Evolutionary conservation across 2,888 invertebrate species (phyloP).

Genomic region (Lasioglossum villosulum): DNA sequence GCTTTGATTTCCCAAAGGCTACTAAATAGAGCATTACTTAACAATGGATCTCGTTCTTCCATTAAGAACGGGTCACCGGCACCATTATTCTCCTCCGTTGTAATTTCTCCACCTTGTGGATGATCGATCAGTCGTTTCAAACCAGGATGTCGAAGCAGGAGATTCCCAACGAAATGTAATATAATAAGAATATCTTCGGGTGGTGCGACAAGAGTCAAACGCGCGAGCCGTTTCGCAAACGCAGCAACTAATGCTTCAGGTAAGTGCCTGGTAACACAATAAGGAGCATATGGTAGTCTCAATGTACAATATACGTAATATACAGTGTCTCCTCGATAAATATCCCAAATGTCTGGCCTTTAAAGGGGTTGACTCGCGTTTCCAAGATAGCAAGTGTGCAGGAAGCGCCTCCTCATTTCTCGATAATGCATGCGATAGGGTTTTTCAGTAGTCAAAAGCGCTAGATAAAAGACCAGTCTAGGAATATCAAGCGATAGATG

Average conservation of each 20-base stretch:
- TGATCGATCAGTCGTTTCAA: conserved; percentile 89
- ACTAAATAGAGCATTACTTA: conserved; percentile 93
- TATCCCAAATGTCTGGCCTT: too few species aligned
- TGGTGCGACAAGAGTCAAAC: conserved; percentile 93
- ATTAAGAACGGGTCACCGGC: conserved; percentile 93
- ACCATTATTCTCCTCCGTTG: conserved; percentile 73
- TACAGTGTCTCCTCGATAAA: too few species aligned
- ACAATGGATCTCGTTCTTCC: conserved; percentile 91
- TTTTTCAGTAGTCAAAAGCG: too few species aligned
- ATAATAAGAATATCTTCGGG: conserved; percentile 92
- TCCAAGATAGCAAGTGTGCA: too few species aligned
- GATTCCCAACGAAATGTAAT: conserved; percentile 93
- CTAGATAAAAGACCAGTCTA: too few species aligned
- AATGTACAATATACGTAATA: neutral
- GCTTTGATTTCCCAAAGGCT: conserved; percentile 97
- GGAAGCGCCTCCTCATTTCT: too few species aligned
- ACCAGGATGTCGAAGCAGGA: conserved; percentile 93
- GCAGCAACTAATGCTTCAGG: conserved; percentile 96
- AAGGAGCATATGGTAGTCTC: neutral
- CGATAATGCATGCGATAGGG: too few species aligned
- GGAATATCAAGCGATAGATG: too few species aligned
- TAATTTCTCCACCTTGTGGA: conserved; percentile 83
- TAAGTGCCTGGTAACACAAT: conserved; percentile 88
- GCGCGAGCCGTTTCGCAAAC: conserved; percentile 94
- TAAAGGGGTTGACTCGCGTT: too few species aligned